These are phyloP conservation scores for Scaptomyza caliginosa DNA, from an alignment of 2,888 invertebrate genomes.

Conservation along the genomic window DNA sequence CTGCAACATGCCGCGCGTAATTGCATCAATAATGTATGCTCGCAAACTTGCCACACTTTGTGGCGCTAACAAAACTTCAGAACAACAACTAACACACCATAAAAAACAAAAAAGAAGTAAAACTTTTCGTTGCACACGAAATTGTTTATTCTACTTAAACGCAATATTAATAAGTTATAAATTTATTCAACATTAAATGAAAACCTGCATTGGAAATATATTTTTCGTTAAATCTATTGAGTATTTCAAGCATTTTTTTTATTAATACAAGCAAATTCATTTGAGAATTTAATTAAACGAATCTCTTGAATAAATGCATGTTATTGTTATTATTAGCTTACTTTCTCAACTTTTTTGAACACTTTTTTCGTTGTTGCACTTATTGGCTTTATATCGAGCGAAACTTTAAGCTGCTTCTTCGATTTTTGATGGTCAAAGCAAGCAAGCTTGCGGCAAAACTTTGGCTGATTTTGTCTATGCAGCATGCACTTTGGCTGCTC, in stretches of 20 bases:
- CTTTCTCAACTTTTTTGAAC: background rate
- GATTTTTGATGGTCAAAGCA: background rate
- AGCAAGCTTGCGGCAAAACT: slow-evolving; percentile 3
- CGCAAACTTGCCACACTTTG: slow-evolving; percentile 23
- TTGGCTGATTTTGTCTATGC: too few species aligned
- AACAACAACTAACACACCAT: background rate
- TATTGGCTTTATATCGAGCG: background rate
- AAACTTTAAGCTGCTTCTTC: background rate
- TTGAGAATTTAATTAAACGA: too few species aligned
- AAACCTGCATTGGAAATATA: too few species aligned
- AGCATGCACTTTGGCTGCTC: background rate
- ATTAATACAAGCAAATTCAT: too few species aligned
- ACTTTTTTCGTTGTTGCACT: background rate
- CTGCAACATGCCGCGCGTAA: slow-evolving; percentile 28
- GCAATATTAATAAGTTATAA: too few species aligned
- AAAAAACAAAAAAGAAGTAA: background rate
- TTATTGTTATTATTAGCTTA: background rate
- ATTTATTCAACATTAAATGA: too few species aligned
- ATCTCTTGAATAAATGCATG: too few species aligned
- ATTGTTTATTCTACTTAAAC: background rate
- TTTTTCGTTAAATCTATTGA: too few species aligned
- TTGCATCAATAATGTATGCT: slow-evolving; percentile 45
- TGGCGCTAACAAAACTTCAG: slow-evolving; percentile 16
- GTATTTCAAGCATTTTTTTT: too few species aligned
- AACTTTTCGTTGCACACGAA: background rate